phyloP scores from a whole-genome alignment of 2,113 vertebrate species.

The Alectura lathami region DNA sequence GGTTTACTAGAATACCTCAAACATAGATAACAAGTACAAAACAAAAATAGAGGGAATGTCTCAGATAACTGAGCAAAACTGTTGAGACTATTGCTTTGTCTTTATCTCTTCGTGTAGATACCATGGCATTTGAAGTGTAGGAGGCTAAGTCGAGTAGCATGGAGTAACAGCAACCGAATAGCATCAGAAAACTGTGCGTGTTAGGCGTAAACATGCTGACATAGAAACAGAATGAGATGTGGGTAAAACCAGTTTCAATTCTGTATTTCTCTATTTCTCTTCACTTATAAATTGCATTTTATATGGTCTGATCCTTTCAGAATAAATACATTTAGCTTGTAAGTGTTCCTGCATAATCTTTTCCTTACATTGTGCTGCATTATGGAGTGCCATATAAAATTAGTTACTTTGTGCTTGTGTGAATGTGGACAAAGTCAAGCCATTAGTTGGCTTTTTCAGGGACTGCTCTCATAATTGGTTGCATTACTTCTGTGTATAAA shows the following conservation, averaged over 20 bases:
- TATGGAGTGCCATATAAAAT: constrained; percentile 23
- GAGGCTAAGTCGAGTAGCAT: not conserved
- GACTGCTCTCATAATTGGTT: not conserved
- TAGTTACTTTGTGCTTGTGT: not conserved
- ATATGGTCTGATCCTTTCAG: not conserved
- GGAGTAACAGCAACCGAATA: not conserved
- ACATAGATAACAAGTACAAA: not conserved
- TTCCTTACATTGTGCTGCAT: not conserved
- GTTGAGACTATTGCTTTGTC: not conserved
- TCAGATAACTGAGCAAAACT: not conserved
- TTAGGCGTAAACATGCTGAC: not conserved
- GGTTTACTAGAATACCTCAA: not conserved
- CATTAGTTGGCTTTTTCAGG: constrained; percentile 12
- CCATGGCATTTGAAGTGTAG: not conserved
- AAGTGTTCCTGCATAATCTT: not conserved
- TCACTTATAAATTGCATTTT: not conserved
- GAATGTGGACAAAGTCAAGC: not conserved
- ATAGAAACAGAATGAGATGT: not conserved
- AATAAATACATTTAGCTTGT: not conserved
- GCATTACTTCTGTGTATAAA: not conserved
- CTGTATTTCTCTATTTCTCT: not conserved
- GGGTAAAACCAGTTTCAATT: not conserved
- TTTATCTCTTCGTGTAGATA: not conserved
- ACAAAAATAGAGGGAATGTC: not conserved
- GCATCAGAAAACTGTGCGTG: not conserved